phyloP scores from a whole-genome alignment of 2,113 vertebrate genomes.

The Catharus bicknelli region DNA sequence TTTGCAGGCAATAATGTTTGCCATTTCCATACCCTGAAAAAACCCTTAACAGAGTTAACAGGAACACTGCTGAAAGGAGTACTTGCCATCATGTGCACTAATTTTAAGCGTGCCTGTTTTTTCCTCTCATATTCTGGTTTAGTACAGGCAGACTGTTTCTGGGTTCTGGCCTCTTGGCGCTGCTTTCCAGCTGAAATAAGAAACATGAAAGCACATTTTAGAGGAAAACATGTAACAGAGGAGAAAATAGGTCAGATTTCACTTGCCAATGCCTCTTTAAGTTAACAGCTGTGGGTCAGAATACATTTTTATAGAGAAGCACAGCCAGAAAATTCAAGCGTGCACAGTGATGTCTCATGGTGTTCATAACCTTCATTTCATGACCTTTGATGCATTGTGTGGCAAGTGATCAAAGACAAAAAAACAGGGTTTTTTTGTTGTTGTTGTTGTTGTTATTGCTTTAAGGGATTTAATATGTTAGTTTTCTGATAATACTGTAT shows the following conservation, averaged over 20 bases:
- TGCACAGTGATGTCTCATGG: not conserved
- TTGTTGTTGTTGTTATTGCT: not conserved
- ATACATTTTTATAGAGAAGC: not conserved
- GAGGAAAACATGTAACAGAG: constrained; percentile 23
- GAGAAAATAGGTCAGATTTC: constrained; percentile 48
- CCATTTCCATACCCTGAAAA: not conserved
- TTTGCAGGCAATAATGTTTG: not conserved
- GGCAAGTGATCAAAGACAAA: not conserved
- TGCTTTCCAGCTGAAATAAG: not conserved
- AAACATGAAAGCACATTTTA: constrained; percentile 20
- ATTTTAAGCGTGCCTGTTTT: not conserved
- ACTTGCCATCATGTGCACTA: not conserved
- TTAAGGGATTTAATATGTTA: not conserved
- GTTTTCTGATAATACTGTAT: not conserved
- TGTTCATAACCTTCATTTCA: constrained; percentile 8
- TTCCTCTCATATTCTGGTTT: not conserved
- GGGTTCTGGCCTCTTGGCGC: not conserved
- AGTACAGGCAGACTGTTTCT: not conserved
- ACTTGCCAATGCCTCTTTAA: not conserved
- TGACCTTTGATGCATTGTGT: not conserved
- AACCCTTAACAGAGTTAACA: not conserved
- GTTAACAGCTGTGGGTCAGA: constrained; percentile 5
- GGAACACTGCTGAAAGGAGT: not conserved
- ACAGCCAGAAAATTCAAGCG: constrained; percentile 4
- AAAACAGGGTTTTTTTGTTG: not conserved